Evolutionary conservation across 1,140 invertebrate genomes (phyloP).

Genomic region (Zaprionus taronus): DNA sequence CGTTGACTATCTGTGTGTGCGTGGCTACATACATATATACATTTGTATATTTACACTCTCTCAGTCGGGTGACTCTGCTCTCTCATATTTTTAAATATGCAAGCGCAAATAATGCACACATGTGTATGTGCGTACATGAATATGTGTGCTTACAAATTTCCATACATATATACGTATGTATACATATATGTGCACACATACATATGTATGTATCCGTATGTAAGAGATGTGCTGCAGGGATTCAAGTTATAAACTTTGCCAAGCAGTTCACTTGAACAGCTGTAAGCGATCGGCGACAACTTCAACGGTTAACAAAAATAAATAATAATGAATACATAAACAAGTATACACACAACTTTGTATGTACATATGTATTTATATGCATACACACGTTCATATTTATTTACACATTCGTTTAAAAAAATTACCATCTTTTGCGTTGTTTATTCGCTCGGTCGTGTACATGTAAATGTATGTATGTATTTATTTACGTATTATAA

Average conservation of each 20-base stretch:
- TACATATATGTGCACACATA: slow-evolving; percentile 27
- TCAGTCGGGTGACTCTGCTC: slow-evolving; percentile 31
- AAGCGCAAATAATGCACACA: slow-evolving; percentile 52
- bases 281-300: slow-evolving; percentile 75
- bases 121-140: slow-evolving; percentile 6
- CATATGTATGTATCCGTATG: slow-evolving; percentile 33
- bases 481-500: slow-evolving; percentile 37
- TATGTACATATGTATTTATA: slow-evolving; percentile 32
- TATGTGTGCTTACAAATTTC: slow-evolving; percentile 22
- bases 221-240: slow-evolving; percentile 41
- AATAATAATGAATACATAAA: slow-evolving; percentile 15
- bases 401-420: slow-evolving; percentile 14
- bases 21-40: neutral
- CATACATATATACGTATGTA: slow-evolving; percentile 32
- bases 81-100: slow-evolving; percentile 42
- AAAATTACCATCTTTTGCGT: slow-evolving; percentile 66
- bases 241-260: slow-evolving; percentile 68
- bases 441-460: slow-evolving; percentile 59
- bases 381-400: slow-evolving; percentile 14
- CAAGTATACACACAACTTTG: slow-evolving; percentile 29
- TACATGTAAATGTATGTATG: slow-evolving; percentile 13
- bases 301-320: slow-evolving; percentile 55
- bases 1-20: slow-evolving; percentile 20
- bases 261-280: slow-evolving; percentile 77
- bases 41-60: slow-evolving; percentile 17